phyloP scores from a whole-genome alignment of 2,888 invertebrate genomes.

The Zaprionus lineosus region DNA sequence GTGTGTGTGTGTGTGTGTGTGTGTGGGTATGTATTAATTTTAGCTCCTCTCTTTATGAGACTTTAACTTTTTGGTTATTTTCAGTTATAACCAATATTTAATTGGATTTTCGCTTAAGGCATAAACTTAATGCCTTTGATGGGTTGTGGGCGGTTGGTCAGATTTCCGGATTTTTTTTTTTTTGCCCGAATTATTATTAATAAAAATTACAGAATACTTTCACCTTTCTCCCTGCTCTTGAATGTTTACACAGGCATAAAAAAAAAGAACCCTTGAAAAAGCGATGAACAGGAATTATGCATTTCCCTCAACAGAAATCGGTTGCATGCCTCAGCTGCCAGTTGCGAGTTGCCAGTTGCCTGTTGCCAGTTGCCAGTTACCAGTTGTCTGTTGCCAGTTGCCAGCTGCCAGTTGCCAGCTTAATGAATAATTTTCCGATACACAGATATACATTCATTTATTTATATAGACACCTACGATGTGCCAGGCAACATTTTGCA shows the following conservation, averaged over 20 bases:
- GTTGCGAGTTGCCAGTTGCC: too few relatives aligned
- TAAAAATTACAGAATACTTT: neutral
- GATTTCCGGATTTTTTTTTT: too few relatives aligned
- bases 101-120: neutral
- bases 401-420: too few relatives aligned
- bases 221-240: neutral
- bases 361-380: too few relatives aligned
- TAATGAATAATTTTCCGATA: too few relatives aligned
- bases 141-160: too few relatives aligned
- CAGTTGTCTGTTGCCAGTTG: too few relatives aligned
- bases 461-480: too few relatives aligned
- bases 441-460: too few relatives aligned
- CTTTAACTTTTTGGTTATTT: neutral
- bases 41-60: neutral
- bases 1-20: too few relatives aligned
- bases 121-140: neutral
- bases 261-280: constrained; percentile 8
- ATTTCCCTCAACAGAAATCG: neutral
- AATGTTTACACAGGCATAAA: neutral
- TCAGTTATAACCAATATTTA: neutral
- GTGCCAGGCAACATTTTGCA: too few relatives aligned
- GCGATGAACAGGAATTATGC: constrained; percentile 6
- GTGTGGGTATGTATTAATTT: too few relatives aligned
- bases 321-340: constrained; percentile 1
- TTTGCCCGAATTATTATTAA: neutral